Evolutionary conservation across 2,888 invertebrate genomes (phyloP).

Genomic region (Ommatoiulus sabulosus): DNA sequence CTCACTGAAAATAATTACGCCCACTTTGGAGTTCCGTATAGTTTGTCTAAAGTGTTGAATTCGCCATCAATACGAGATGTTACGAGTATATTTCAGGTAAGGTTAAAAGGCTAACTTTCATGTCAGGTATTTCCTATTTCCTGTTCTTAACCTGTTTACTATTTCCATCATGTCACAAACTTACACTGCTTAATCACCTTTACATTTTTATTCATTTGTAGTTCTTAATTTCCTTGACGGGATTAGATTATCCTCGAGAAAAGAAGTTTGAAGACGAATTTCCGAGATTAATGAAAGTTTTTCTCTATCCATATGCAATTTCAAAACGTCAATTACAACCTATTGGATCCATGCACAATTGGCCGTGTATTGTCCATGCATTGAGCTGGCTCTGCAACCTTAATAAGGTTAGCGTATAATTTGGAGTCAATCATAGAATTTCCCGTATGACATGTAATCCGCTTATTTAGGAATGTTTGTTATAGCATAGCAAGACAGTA

Average conservation of each 20-base stretch:
- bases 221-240: not conserved
- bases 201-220: not conserved
- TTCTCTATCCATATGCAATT: conserved; percentile 32
- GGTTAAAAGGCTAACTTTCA: not conserved
- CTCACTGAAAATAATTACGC: not conserved
- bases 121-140: no score
- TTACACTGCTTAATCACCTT: not conserved
- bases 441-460: not conserved
- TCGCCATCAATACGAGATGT: conserved; percentile 22
- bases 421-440: not conserved
- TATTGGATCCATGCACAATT: conserved; percentile 49
- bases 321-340: conserved; percentile 22
- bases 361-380: conserved; percentile 36
- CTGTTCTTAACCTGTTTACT: no score
- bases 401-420: not conserved
- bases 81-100: not conserved
- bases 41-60: not conserved
- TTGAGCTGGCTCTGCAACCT: conserved; percentile 27
- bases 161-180: no score
- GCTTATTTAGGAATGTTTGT: not conserved
- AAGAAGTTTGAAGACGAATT: conserved; percentile 41
- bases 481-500: not conserved
- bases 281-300: conserved; percentile 5
- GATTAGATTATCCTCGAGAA: conserved; percentile 4
- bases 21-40: not conserved